These are phyloP conservation scores for Oplegnathus fasciatus DNA, from an alignment of 2,113 vertebrate genomes.

Conservation along the genomic window DNA sequence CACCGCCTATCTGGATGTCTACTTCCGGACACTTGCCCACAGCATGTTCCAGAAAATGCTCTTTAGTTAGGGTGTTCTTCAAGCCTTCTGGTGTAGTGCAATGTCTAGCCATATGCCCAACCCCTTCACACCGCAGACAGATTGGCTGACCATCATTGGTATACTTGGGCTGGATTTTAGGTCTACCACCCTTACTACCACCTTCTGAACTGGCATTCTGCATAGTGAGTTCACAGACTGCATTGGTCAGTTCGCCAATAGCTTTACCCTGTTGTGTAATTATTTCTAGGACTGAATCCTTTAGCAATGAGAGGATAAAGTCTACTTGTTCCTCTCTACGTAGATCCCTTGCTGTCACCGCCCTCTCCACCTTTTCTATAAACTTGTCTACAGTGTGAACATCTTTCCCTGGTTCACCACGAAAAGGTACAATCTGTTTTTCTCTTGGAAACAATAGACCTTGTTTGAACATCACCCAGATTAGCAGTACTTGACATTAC, in stretches of 20 bases:
- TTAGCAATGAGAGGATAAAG: no score
- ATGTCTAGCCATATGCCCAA: not conserved
- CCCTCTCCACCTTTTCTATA: no score
- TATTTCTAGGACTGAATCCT: no score
- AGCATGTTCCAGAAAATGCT: not conserved
- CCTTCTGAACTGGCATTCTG: not conserved
- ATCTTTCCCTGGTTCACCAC: no score
- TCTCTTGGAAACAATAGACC: no score
- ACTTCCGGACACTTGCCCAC: not conserved
- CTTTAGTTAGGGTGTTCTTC: not conserved
- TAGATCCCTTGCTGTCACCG: no score
- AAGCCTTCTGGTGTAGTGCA: not conserved
- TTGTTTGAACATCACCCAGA: no score
- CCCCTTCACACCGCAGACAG: not conserved
- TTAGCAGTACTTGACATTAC: no score
- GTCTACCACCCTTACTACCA: no score
- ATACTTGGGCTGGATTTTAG: not conserved
- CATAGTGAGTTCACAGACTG: not conserved
- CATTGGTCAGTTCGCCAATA: constrained; percentile 1
- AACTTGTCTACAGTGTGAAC: no score
- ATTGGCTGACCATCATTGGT: constrained; percentile 3
- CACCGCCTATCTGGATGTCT: not conserved
- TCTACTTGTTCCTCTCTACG: no score
- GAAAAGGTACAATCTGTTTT: no score
- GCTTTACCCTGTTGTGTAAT: not conserved